A percentile compares a stretch with the other conserved stretches of the same genome.
Conservation (phyloP, 2,113 vertebrate species). For the Petaurus breviceps region DNA sequence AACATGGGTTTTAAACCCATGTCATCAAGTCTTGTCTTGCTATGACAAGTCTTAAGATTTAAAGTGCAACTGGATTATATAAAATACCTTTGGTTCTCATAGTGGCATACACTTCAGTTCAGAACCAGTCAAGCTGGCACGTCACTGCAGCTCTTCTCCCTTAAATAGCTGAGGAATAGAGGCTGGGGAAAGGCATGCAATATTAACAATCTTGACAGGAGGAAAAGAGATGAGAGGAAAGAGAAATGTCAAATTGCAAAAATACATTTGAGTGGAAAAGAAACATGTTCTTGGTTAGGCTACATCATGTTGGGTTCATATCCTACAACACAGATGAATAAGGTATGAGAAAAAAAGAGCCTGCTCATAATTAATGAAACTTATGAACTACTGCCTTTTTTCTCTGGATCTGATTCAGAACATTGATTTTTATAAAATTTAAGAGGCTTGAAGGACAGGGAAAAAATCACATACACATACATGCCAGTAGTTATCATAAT, state of each 20-base stretch:
- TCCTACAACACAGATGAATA: slow-evolving; percentile 53
- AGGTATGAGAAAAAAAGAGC: slow-evolving; percentile 33
- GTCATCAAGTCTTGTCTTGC: slow-evolving; percentile 43
- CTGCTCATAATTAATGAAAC: slow-evolving; percentile 67
- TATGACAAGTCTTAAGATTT: slow-evolving; percentile 43
- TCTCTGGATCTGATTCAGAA: slow-evolving; percentile 40
- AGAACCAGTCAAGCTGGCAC: slow-evolving; percentile 64
- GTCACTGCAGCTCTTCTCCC: slow-evolving; percentile 63
- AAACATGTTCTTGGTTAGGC: slow-evolving; percentile 51
- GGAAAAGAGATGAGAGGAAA: slow-evolving; percentile 50
- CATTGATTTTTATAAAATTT: slow-evolving; percentile 66
- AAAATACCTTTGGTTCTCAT: slow-evolving; percentile 63
- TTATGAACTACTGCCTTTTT: slow-evolving; percentile 1
- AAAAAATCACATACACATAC: neutral
- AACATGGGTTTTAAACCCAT: slow-evolving; percentile 51
- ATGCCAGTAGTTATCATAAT: neutral
- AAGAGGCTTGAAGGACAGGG: slow-evolving; percentile 18
- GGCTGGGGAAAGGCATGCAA: slow-evolving; percentile 53
- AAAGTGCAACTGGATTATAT: slow-evolving; percentile 19
- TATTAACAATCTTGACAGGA: slow-evolving; percentile 75
- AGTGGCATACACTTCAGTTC: slow-evolving; percentile 59
- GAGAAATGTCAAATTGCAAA: slow-evolving; percentile 71
- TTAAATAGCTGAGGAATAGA: slow-evolving; percentile 75
- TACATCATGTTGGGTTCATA: slow-evolving; percentile 43
- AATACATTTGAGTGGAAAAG: slow-evolving; percentile 63